Percentiles rank a stretch among this genome's conserved stretches.
Evolutionary conservation across 2,113 vertebrate species (phyloP).

Genomic region (Isurus oxyrinchus): DNA sequence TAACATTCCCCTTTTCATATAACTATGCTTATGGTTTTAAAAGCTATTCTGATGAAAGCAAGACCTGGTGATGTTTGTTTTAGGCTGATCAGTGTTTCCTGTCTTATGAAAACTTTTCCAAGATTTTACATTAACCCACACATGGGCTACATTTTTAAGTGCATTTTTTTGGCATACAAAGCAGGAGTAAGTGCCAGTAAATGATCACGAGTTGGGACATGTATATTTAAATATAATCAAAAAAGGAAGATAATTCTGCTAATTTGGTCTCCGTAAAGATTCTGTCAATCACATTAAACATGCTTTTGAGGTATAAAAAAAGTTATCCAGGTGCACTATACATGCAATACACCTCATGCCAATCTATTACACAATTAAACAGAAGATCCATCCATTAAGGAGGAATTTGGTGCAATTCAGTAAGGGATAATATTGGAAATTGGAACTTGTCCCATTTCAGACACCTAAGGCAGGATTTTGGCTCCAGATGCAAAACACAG

Average conservation of each 20-base stretch:
- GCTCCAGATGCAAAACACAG: too few species aligned
- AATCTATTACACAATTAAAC: not conserved
- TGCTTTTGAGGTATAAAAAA: not conserved
- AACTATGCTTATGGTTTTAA: not conserved
- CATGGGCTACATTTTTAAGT: not conserved
- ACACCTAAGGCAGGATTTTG: not conserved
- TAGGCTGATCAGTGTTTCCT: not conserved
- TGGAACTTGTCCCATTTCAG: not conserved
- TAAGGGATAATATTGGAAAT: not conserved
- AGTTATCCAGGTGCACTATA: not conserved
- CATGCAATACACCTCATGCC: not conserved
- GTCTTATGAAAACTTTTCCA: not conserved
- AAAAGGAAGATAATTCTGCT: not conserved
- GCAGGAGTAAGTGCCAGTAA: not conserved
- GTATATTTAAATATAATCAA: conserved; percentile 16
- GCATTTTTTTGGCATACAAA: not conserved
- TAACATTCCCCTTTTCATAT: not conserved
- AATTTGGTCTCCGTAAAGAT: not conserved
- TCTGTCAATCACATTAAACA: not conserved
- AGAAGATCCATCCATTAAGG: not conserved
- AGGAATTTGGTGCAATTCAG: not conserved
- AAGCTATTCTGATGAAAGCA: not conserved
- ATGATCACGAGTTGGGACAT: not conserved
- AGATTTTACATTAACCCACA: not conserved
- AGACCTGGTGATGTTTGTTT: not conserved